Evolutionary conservation across 1,140 invertebrate species (phyloP).

Genomic region (Lordiphosa mommai): DNA sequence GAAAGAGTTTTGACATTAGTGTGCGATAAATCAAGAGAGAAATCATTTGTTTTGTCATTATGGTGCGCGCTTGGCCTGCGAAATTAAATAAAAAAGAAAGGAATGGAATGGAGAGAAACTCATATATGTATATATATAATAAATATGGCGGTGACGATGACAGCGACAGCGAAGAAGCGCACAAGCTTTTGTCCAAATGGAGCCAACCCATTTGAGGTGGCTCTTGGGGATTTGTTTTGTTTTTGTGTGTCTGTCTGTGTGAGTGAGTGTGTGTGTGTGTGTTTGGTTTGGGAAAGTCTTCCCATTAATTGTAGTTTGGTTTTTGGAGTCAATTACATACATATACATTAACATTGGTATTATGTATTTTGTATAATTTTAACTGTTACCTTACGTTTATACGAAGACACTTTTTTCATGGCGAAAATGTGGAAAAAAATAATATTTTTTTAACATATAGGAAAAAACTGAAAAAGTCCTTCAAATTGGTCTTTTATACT

Average conservation of each 20-base stretch:
- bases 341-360: background rate
- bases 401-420: too few relatives aligned
- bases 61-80: constrained; percentile 16
- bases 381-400: too few relatives aligned
- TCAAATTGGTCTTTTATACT: too few relatives aligned
- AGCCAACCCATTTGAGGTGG: constrained; percentile 16
- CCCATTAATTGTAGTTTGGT: constrained; percentile 1
- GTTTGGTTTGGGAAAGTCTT: constrained; percentile 4
- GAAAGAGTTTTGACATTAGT: constrained; percentile 76
- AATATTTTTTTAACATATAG: too few relatives aligned
- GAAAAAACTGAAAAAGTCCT: too few relatives aligned
- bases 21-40: constrained; percentile 46
- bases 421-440: too few relatives aligned
- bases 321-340: background rate
- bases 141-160: background rate
- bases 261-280: constrained; percentile 16
- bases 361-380: too few relatives aligned
- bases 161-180: constrained; percentile 37
- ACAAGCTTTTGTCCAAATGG: constrained; percentile 7
- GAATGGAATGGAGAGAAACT: background rate
- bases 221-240: constrained; percentile 7
- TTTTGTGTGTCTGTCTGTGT: constrained; percentile 7
- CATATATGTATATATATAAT: background rate
- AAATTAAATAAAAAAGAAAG: constrained; percentile 15
- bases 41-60: constrained; percentile 11